phyloP scores from a whole-genome alignment of 1,140 invertebrate species.

The Laodelphax striatellus region DNA sequence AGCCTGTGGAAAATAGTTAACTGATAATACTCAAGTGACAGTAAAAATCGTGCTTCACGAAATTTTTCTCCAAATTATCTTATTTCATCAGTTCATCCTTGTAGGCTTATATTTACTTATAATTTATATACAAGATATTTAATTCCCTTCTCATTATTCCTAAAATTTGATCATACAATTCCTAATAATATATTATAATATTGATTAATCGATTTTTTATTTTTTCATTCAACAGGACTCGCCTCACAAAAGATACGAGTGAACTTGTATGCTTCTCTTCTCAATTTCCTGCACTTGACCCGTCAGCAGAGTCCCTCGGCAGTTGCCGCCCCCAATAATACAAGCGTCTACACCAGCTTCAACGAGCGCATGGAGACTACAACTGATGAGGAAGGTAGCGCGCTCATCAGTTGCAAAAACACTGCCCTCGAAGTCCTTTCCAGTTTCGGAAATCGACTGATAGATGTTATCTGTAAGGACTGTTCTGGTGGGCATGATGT shows the following conservation, averaged over 20 bases:
- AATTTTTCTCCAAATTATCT: too few species aligned
- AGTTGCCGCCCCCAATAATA: constrained; percentile 1
- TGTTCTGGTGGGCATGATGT: constrained; percentile 79
- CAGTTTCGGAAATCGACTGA: constrained; percentile 65
- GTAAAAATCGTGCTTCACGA: too few species aligned
- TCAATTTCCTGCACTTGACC: constrained; percentile 67
- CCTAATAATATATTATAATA: too few species aligned
- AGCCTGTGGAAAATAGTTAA: too few species aligned
- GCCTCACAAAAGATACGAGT: constrained; percentile 69
- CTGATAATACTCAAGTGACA: too few species aligned
- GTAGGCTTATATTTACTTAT: too few species aligned
- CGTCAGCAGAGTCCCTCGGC: constrained; percentile 35
- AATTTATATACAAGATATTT: too few species aligned
- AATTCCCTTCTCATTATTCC: too few species aligned
- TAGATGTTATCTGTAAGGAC: constrained; percentile 74
- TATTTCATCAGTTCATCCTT: too few species aligned
- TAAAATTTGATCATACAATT: too few species aligned
- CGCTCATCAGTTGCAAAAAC: constrained; percentile 30
- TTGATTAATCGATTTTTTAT: too few species aligned
- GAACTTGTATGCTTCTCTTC: constrained; percentile 65
- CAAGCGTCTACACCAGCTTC: constrained; percentile 23
- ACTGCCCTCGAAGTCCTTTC: constrained; percentile 44
- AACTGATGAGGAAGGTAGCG: constrained; percentile 5
- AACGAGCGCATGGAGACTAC: background rate
- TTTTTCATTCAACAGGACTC: constrained; percentile 45